Evolutionary conservation across 53 echinoderm and acorn worm genomes (phyloP).

Genomic region (Echinarachnius parma): DNA sequence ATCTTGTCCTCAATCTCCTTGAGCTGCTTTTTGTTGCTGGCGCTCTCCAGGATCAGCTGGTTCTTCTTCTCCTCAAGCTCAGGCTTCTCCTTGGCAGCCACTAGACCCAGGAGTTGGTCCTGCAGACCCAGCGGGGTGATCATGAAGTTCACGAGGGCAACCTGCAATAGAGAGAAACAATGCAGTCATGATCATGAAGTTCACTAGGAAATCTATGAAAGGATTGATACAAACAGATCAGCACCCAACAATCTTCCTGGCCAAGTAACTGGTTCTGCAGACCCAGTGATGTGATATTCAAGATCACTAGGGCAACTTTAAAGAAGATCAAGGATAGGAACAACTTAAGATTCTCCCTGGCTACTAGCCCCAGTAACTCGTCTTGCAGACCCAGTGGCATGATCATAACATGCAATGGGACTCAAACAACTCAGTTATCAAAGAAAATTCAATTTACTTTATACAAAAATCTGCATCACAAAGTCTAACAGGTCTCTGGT

Average conservation of each 20-base stretch:
- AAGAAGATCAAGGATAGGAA: too few species aligned
- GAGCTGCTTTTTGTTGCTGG: slow-evolving; percentile 91
- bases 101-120: slow-evolving; percentile 95
- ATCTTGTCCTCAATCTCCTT: slow-evolving; percentile 99
- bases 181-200: too few species aligned
- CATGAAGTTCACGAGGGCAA: slow-evolving; percentile 97
- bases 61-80: slow-evolving; percentile 99
- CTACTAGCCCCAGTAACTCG: slow-evolving; percentile 89
- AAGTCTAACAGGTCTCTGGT: too few species aligned
- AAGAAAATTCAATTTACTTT: too few species aligned
- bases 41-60: slow-evolving; percentile 93
- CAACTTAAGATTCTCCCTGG: too few species aligned
- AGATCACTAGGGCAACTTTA: slow-evolving; percentile 92
- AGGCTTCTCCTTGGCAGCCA: slow-evolving; percentile 97
- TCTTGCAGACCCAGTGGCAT: slow-evolving; percentile 98
- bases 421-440: too few species aligned
- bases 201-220: too few species aligned
- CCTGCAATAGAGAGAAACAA: too few species aligned
- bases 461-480: too few species aligned
- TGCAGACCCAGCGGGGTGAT: slow-evolving; percentile 99
- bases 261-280: slow-evolving; percentile 97
- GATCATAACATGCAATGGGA: too few species aligned
- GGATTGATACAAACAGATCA: too few species aligned
- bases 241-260: too few species aligned
- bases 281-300: slow-evolving; percentile 99